Evolutionary conservation across 2,797 vertebrate species (phyloP), one percentile per base, ranked within the genome.

Genomic region (Poeciliopsis infans): DNA sequence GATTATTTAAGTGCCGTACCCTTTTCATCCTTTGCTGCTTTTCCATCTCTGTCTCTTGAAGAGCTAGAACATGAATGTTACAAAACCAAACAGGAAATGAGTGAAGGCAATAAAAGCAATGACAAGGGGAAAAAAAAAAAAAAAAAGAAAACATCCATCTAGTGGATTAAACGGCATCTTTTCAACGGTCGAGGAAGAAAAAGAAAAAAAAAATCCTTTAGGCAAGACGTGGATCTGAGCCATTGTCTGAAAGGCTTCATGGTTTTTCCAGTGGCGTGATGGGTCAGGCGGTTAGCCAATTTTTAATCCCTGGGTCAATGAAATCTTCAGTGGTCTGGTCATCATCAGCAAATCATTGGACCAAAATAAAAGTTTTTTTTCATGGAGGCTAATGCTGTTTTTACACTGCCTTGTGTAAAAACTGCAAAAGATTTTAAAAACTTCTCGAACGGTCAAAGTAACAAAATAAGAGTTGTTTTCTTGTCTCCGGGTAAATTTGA

Each of bases 281-380:
- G 97, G 96, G 95, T 97, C 96, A 97, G 93, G 96, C 97, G 97
- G 96, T 97, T 96, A 97, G 97, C 97, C 95, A 99, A 99, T 97
- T 97, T 97, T 97, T 97, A 96, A 96, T 97, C 96, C 96, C 97
- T 97, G 96, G 97, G 97, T 96, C 98, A 98, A 97, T 97, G 97
- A 97, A 96, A 95, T 98, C 97, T 97, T 99, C 98, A 95, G 97
- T 95, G 96, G 96, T 97, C 96, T 97, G 96, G 95, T 97, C 97
- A 96, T 97, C 97, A 97, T 98, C 97, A 97, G 96, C 92, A 96
- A 97, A 95, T 94, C 90, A 91, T 97, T 96, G 97, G 96, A 95
- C 97, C 96, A 95, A 96, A 97, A 96, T 74, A 70, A 78, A 43
- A 31, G 12, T 16, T 16, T 96, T 70, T 46, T 72, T 97, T 96